Evolutionary conservation across 2,797 vertebrate species (phyloP).

Genomic region (Molossus alvarezi): DNA sequence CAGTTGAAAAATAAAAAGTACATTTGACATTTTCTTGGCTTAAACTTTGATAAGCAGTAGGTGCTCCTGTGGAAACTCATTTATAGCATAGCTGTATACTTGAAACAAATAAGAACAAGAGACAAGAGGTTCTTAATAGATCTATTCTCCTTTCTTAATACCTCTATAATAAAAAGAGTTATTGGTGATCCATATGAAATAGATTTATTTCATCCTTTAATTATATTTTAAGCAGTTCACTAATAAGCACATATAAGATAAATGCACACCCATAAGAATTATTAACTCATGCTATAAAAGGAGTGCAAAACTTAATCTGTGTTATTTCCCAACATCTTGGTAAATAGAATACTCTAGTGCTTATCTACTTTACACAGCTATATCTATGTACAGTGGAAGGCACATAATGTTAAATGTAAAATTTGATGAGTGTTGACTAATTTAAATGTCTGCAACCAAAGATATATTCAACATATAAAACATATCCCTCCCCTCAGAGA

Average conservation of each 20-base stretch:
- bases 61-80: constrained; percentile 72
- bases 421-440: not conserved
- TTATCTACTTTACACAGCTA: not conserved
- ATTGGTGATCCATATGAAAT: constrained; percentile 7
- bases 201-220: constrained; percentile 30
- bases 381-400: not conserved
- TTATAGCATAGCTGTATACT: constrained; percentile 34
- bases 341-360: not conserved
- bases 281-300: not conserved
- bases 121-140: constrained; percentile 63
- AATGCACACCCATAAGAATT: not conserved
- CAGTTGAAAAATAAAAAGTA: constrained; percentile 38
- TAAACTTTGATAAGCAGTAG: constrained; percentile 68
- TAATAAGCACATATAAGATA: not conserved
- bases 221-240: not conserved
- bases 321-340: not conserved
- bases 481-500: not conserved
- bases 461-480: not conserved
- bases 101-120: not conserved
- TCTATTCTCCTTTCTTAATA: not conserved
- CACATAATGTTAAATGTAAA: not conserved
- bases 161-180: constrained; percentile 14
- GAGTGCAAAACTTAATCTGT: not conserved
- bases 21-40: constrained; percentile 73
- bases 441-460: not conserved